Conservation (phyloP, 2,113 vertebrate genomes). For the Plecturocebus donacophilus region DNA sequence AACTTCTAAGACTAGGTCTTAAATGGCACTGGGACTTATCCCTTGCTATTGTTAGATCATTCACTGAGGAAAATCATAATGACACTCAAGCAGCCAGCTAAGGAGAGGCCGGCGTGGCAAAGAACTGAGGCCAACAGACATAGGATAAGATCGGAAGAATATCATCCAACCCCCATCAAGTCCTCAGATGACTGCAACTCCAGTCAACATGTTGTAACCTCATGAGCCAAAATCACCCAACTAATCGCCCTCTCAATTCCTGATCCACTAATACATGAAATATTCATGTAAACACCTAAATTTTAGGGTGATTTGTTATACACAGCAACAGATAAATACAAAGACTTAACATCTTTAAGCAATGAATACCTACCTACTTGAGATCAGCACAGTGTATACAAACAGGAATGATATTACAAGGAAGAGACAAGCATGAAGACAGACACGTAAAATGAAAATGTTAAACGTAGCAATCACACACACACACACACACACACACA, state of each 20-base stretch:
- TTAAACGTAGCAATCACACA: neutral
- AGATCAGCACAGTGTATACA: neutral
- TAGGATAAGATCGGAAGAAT: neutral
- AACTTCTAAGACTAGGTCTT: neutral
- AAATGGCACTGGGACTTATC: neutral
- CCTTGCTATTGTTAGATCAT: neutral
- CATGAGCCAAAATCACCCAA: neutral
- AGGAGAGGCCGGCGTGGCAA: neutral
- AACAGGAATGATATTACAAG: neutral
- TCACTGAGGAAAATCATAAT: neutral
- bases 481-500: neutral
- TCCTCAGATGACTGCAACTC: neutral
- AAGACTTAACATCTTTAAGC: neutral
- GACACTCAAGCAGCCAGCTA: neutral
- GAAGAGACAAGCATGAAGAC: neutral
- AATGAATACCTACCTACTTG: neutral
- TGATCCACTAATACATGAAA: neutral
- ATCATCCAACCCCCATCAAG: neutral
- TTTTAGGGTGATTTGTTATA: neutral
- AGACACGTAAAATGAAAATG: neutral
- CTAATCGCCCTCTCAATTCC: neutral
- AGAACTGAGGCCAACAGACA: neutral
- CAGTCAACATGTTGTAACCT: neutral
- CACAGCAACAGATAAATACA: neutral
- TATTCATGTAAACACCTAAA: neutral